Evolutionary conservation across 1,140 invertebrate species (phyloP).

Genomic region (Penaeus japonicus): DNA sequence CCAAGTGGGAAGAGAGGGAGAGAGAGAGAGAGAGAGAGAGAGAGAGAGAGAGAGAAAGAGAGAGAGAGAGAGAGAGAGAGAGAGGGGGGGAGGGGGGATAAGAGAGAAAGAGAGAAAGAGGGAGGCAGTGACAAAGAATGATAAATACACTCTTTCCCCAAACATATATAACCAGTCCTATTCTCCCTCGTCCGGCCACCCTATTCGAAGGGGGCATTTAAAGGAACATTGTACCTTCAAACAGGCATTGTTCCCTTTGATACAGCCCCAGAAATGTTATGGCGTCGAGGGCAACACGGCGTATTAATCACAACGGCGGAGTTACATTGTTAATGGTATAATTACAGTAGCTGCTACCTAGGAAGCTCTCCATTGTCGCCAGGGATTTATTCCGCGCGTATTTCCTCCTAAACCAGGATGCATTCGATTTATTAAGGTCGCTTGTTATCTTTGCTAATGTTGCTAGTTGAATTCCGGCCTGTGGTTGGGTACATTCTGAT

Average conservation of each 20-base stretch:
- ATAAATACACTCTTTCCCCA: constrained; percentile 36
- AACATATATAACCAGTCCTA: constrained; percentile 13
- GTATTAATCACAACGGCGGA: constrained; percentile 25
- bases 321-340: constrained; percentile 18
- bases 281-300: background rate
- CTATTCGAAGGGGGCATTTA: background rate
- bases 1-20: background rate
- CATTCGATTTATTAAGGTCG: no score
- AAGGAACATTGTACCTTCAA: constrained; percentile 17
- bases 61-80: background rate
- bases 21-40: background rate
- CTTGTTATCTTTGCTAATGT: no score
- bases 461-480: no score
- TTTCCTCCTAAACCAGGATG: background rate
- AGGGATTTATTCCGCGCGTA: background rate
- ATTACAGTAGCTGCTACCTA: background rate
- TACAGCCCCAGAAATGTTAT: constrained; percentile 24
- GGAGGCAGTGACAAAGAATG: constrained; percentile 29
- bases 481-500: no score
- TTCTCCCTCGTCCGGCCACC: background rate
- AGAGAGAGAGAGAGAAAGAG: background rate
- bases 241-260: constrained; percentile 20
- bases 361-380: background rate
- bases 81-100: background rate
- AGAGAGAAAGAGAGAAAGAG: background rate